Evolutionary conservation across 2,888 invertebrate genomes (phyloP), one percentile per base, ranked within the genome.

Genomic region (Hyposoter didymator): DNA sequence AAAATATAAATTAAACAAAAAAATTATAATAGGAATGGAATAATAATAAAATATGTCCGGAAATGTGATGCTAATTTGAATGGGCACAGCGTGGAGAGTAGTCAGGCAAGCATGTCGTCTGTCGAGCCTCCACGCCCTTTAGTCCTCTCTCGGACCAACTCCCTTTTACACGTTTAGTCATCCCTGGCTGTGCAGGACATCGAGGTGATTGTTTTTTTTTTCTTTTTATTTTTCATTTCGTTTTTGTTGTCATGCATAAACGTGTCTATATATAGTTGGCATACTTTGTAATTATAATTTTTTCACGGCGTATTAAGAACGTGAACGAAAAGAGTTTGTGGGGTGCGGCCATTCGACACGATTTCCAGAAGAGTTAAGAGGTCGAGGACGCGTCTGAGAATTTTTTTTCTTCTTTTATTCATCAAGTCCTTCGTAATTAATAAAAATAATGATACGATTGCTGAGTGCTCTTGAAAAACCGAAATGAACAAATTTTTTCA

Each of bases 241-340:
- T 39, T 8, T 39, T 39, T 39, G 39, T 39, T 72, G 66, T 80
- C 66, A 17, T 43, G 6, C 32, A 74, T 32, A 67, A 1, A 55
- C 35, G 35, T 74, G 14, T 69, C 17, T 39, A 47, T 76, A 47
- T 64, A 69, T 52, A n/a, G n/a, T 39, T 59, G 70, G 47, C 59
- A 62, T 22, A 87, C 82, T 86, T 89, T 87, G 89, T 89, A 91
- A 92, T 93, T 91, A 91, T 90, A 91, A 90, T 91, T 88, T 89
- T 91, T 92, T 91, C 91, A 90, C 88, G 90, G 89, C 89, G 89
- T 91, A 90, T 91, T 90, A 90, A 89, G 87, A 86, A 89, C 87
- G 84, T 45, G 84, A 70, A 84, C 70, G 84, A 66, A 78, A 87
- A 83, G 78, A 70, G 78, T 59, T 45, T 84, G 55, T 72, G 87